Percentiles rank a stretch among this genome's conserved stretches.
Evolutionary conservation across 2,113 vertebrate species (phyloP).

Genomic region (Malurus cyaneus): DNA sequence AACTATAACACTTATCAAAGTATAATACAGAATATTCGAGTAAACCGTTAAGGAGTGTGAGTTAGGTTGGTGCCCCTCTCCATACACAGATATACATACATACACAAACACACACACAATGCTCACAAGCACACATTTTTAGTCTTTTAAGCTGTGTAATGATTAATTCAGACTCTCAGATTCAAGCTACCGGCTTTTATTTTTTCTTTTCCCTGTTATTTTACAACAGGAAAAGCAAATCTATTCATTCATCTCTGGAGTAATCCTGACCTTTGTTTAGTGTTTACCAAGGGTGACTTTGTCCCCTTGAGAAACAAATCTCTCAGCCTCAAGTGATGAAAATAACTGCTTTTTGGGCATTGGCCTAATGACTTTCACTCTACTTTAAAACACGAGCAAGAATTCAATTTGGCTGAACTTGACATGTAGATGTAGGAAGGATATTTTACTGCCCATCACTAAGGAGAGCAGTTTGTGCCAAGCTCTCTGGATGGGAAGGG

Average conservation of each 20-base stretch:
- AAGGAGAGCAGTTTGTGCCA: not conserved
- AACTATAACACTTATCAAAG: constrained; percentile 42
- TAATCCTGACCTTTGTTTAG: not conserved
- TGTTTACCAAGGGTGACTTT: not conserved
- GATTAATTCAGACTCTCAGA: not conserved
- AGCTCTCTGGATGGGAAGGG: not conserved
- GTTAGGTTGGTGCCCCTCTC: not conserved
- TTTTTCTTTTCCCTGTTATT: not conserved
- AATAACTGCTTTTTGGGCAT: constrained; percentile 9
- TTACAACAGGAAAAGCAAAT: not conserved
- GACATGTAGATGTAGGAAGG: not conserved
- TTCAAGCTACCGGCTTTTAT: not conserved
- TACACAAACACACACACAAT: constrained; percentile 9
- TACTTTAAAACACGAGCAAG: constrained; percentile 13
- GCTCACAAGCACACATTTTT: not conserved
- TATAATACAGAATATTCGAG: constrained; percentile 40
- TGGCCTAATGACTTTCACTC: constrained; percentile 11
- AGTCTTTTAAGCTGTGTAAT: not conserved
- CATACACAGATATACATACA: not conserved
- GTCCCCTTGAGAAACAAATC: constrained; percentile 11
- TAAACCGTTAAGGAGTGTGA: constrained; percentile 14
- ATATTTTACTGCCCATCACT: not conserved
- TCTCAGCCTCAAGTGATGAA: constrained; percentile 11
- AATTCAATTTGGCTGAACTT: not conserved
- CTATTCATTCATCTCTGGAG: not conserved